Percentiles rank a stretch among this genome's conserved stretches.
phyloP scores from a whole-genome alignment of 2,888 invertebrate genomes.

The Hirtodrosophila confusa region DNA sequence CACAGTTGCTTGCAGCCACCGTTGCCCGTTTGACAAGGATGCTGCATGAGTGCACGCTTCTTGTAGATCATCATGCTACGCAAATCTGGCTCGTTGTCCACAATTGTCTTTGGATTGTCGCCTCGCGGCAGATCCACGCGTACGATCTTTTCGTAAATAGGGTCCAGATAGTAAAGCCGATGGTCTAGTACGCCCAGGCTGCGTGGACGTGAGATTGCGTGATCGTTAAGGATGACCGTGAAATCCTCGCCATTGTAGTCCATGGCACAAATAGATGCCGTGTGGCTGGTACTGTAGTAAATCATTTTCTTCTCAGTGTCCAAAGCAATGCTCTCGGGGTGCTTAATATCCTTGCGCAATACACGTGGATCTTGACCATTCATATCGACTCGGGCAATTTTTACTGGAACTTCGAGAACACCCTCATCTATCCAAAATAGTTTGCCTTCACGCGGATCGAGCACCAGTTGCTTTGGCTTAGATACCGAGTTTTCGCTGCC shows the following conservation, averaged over 20 bases:
- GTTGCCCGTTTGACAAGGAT: slow-evolving; percentile 93
- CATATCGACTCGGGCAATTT: slow-evolving; percentile 96
- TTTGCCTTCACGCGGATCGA: slow-evolving; percentile 97
- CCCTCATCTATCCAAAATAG: slow-evolving; percentile 99
- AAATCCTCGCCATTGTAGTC: slow-evolving; percentile 90
- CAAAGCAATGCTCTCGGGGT: slow-evolving; percentile 93
- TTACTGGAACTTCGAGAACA: slow-evolving; percentile 93
- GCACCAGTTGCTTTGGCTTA: slow-evolving; percentile 92
- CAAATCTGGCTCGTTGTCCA: slow-evolving; percentile 94
- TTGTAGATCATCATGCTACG: slow-evolving; percentile 94
- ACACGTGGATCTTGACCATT: slow-evolving; percentile 93
- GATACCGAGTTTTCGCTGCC: slow-evolving; percentile 94
- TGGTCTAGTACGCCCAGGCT: slow-evolving; percentile 93
- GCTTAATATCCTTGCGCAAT: slow-evolving; percentile 87
- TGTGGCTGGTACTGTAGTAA: slow-evolving; percentile 94
- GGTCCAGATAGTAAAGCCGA: slow-evolving; percentile 94
- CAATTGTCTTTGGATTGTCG: slow-evolving; percentile 89
- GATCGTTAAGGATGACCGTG: slow-evolving; percentile 87
- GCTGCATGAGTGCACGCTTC: slow-evolving; percentile 91
- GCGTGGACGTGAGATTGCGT: slow-evolving; percentile 91
- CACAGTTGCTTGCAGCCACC: slow-evolving; percentile 98
- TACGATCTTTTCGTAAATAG: slow-evolving; percentile 94
- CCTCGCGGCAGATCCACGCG: slow-evolving; percentile 92
- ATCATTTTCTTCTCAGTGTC: slow-evolving; percentile 92
- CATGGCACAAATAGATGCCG: slow-evolving; percentile 89